Base-by-base conservation (phyloP, 2,888 invertebrate genomes). In the Drosophila nr. perissopoda region DNA sequence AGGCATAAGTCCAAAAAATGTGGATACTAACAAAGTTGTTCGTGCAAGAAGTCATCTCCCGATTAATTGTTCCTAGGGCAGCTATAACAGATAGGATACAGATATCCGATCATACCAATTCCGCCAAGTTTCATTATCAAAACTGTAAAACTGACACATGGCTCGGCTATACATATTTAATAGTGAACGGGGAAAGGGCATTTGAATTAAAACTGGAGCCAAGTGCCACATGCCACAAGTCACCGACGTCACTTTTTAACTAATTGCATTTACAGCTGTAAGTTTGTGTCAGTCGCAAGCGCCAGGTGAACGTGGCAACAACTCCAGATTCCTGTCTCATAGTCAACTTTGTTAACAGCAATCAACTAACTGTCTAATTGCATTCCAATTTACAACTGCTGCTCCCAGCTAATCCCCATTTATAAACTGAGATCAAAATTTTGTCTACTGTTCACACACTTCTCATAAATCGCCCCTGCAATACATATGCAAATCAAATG, bases 331-430 rank as follows among this genome's bases (percentile, higher is more conserved):
- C 4, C 46, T 13, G 21, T 0, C 46, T 36, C 10, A 16, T 2
- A 18, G 36, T 10, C 34, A 16, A 25, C 16, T 25, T 7, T 13
- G 6, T 7, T 42, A 21, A 42, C 13, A 21, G 1, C 3, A 21
- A 1, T 2, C 25, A 29, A 1, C 29, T 33, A 36, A 18, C 36
- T 42, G 46, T 29, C 54, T 49, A 65, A 67, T 42, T 51, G 13
- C 38, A 64, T 59, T 61, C 49, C 42, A 21, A 49, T 51, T 40
- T 27, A 40, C 58, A 54, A 5, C 38, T 18, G 34, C 49, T 58
- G 42, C 60, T 29, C 7, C n/a, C n/a, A 27, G 18, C 18, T 38
- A 13, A 27, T 53, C 60, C 70, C 54, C 66, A 81, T 83, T 59
- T 66, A 36, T 46, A 57, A 42, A 60, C 42, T 6, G 27, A 63